phyloP scores from a whole-genome alignment of 1,140 invertebrate genomes.

The Lordiphosa stackelbergi region DNA sequence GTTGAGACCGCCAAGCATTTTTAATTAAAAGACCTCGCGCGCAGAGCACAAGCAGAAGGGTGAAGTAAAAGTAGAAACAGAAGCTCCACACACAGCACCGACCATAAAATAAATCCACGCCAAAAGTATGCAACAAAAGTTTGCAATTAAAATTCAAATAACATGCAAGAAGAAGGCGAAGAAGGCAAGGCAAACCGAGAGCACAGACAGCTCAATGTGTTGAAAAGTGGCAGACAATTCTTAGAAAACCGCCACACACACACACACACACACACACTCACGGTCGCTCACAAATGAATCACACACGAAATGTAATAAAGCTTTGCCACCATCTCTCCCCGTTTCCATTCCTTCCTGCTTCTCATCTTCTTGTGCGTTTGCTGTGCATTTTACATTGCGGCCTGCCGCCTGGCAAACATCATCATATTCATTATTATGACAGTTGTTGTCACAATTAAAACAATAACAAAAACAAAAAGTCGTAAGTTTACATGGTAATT shows the following conservation, averaged over 20 bases:
- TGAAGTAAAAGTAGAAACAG: slow-evolving; percentile 19
- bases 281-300: slow-evolving; percentile 41
- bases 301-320: slow-evolving; percentile 69
- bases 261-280: slow-evolving; percentile 12
- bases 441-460: slow-evolving; percentile 75
- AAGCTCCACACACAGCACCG: slow-evolving; percentile 19
- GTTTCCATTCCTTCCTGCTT: slow-evolving; percentile 1
- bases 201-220: slow-evolving; percentile 55
- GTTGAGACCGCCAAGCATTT: slow-evolving; percentile 63
- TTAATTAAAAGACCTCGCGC: slow-evolving; percentile 58
- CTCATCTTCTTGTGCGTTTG: slow-evolving; percentile 18
- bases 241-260: slow-evolving; percentile 60
- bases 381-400: slow-evolving; percentile 33
- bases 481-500: slow-evolving; percentile 75
- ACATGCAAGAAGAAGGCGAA: slow-evolving; percentile 45
- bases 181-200: background rate
- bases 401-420: slow-evolving; percentile 59
- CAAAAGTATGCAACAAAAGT: slow-evolving; percentile 69
- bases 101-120: slow-evolving; percentile 67
- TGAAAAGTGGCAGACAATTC: slow-evolving; percentile 64
- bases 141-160: slow-evolving; percentile 76
- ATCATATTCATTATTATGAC: slow-evolving; percentile 75
- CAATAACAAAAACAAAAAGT: slow-evolving; percentile 74
- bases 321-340: slow-evolving; percentile 32
- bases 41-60: background rate